Base-by-base conservation (phyloP, 2,797 vertebrate genomes). In the Brachyalestes nurse region DNA sequence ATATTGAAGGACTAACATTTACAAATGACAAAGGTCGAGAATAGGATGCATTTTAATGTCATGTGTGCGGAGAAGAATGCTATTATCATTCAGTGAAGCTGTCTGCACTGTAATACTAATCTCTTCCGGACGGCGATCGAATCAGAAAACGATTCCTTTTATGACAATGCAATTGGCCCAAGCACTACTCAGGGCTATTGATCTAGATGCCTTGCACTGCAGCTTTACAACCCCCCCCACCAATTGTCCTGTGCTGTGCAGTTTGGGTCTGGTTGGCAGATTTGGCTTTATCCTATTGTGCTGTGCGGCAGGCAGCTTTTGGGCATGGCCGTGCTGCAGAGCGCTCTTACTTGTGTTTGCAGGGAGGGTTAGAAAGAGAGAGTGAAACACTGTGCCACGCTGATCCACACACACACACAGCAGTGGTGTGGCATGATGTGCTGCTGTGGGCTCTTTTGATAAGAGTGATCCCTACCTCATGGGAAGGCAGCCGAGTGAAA, bases 401-500 rank as follows among this genome's bases (percentile, higher is more conserved):
- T 82, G 85, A 87, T 83, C 82, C 78, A 62, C 61, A 77, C 77
- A 61, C 53, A 75, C 42, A 67, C 40, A 42, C 65, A 25, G 65
- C 65, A 67, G 40, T 67, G 72, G 83, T 79, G 64, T 80, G 75
- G 73, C 69, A 49, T 55, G 75, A 60, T 62, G 72, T 73, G 78
- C 58, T 34, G 65, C 82, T 83, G 82, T 77, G 80, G 83, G 84
- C 74, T 75, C 77, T 69, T 88, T 85, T 85, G 89, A 89, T 88
- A 90, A 89, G 86, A 88, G 77, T 74, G 84, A 82, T 86, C 83
- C 83, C 72, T 77, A 70, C 82, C 82, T 78, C 75, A 65, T 85
- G 83, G 86, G 83, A 86, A 83, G 81, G 71, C 77, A 86, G 78
- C 74, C 81, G 80, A 86, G 79, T 72, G 73, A 82, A 86, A 84